Evolutionary conservation across 2,113 vertebrate species (phyloP).

Genomic region (pig (Sus scrofa)): T2T-Sscrofa CM000817.6:131447001-131447500

Average conservation of each 20-base stretch:
- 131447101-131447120: not conserved
- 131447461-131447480: not conserved
- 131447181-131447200: not conserved
- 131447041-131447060: not conserved
- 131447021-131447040: not conserved
- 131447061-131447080: not conserved
- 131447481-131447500: not conserved
- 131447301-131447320: accelerated
- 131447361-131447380: not conserved
- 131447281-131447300: not conserved
- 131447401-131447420: not conserved
- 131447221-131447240: not conserved
- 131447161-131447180: not conserved
- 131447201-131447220: not conserved
- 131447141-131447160: not conserved
- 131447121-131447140: not conserved
- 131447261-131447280: not conserved
- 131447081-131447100: not conserved
- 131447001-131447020: not conserved
- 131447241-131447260: not conserved
- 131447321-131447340: not conserved
- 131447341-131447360: not conserved
- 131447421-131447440: not conserved
- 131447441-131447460: not conserved
- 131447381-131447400: not conserved